phyloP scores from a whole-genome alignment of 1,140 invertebrate species.

The Heliothis virescens region DNA sequence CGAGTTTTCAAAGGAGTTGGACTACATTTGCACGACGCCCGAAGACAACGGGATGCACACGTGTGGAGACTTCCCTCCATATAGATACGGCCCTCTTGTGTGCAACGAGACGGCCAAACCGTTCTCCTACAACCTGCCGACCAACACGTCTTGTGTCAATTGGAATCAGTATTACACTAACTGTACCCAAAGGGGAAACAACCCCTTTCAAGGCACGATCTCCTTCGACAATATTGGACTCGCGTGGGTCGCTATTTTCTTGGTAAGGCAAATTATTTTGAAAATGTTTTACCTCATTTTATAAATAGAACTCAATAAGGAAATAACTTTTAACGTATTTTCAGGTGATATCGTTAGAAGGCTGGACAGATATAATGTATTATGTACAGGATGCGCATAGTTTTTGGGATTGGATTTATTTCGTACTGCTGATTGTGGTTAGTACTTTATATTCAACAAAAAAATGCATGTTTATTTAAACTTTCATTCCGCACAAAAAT shows the following conservation, averaged over 20 bases:
- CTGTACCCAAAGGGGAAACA: constrained; percentile 96
- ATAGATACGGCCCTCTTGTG: constrained; percentile 88
- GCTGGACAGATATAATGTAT: constrained; percentile 99
- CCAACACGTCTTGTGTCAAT: constrained; percentile 95
- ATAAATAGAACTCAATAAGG: neutral
- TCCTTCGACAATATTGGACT: constrained; percentile 99
- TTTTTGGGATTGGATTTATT: constrained; percentile 99
- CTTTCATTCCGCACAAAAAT: neutral
- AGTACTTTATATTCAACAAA: constrained; percentile 74
- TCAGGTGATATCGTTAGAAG: constrained; percentile 94
- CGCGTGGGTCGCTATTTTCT: constrained; percentile 99
- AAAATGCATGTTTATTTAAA: neutral
- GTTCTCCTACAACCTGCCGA: constrained; percentile 85
- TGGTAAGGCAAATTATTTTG: constrained; percentile 89
- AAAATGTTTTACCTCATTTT: constrained; percentile 8
- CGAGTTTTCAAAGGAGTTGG: constrained; percentile 94
- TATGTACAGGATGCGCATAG: constrained; percentile 99
- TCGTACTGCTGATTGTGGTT: constrained; percentile 99
- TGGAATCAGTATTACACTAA: constrained; percentile 99
- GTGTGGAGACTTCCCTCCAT: constrained; percentile 95
- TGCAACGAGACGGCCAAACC: constrained; percentile 88
- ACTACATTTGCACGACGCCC: constrained; percentile 98
- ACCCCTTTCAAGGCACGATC: constrained; percentile 99
- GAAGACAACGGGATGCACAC: constrained; percentile 98
- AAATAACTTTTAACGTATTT: constrained; percentile 49